Base-by-base conservation (phyloP, 37 sponge, comb jelly and placozoan genomes). In the Petrosia ficiformis region DNA sequence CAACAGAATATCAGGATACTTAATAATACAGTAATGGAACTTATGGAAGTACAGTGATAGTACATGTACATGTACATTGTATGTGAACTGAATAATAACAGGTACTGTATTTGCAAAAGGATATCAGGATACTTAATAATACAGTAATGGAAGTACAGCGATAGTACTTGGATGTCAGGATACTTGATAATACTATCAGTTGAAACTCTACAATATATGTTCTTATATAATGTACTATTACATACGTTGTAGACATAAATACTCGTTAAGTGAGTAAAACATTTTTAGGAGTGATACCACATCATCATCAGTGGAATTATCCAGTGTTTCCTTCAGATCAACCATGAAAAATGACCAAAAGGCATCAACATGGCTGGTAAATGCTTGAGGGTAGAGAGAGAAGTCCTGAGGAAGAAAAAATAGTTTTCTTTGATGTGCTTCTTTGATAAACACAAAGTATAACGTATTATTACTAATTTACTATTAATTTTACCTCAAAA, bases 321-420 rank as follows among this genome's bases (percentile, higher is more conserved):
- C 14, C 65, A 83, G 35, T 42, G 77, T 43, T 29, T 83, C 84
- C 24, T 65, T 59, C 11, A 76, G 44, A 40, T 83, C 84, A 21
- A 83, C 66, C 4, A 76, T 44, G 48, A 76, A 76, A 71, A 83
- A 83, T 3, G 71, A 59, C 84, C 84, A 83, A 58, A 83, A 83
- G 44, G 84, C 84, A 69, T 83, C 43, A 52, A 76, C 59, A 42
- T 83, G 84, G 21, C 61, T 54, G 29, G 22, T 22, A 11, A 68
- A 32, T 68, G 34, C 72, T 24, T 69, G 28, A 24, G 71, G 24
- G 16, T 30, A 32, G 42, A 66, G 80, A 8, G 38, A 57, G 42
- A 79, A 70, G 8, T 79, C 81, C 44, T 83, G 26, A 48, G 5
- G n/a, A 61, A 26, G 26, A 61, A 26, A 61, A n/a, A 16, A 16